phyloP scores from a whole-genome alignment of 2,888 invertebrate genomes.

The Xestia sexstrigata region DNA sequence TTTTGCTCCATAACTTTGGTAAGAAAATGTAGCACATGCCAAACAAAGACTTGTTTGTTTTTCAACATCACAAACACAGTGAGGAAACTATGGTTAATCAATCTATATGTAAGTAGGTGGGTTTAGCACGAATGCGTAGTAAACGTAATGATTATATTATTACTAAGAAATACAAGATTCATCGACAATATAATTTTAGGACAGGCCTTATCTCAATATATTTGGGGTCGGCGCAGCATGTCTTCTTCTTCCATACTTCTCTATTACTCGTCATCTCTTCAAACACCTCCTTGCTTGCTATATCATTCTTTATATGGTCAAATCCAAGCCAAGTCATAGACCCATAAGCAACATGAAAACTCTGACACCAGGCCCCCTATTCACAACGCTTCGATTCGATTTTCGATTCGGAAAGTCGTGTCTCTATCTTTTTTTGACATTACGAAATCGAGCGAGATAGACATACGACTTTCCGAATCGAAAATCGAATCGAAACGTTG shows the following conservation, averaged over 20 bases:
- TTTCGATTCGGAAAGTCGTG: no score
- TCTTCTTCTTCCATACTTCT: not conserved
- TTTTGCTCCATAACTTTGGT: not conserved
- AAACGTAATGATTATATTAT: not conserved
- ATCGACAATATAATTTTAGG: no score
- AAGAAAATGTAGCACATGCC: conserved; percentile 14
- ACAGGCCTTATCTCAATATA: no score
- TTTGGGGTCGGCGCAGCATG: not conserved
- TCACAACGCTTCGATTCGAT: no score
- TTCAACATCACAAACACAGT: not conserved
- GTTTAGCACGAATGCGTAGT: not conserved
- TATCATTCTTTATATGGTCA: not conserved
- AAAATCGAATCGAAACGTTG: no score
- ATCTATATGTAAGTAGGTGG: no score
- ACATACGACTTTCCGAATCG: no score
- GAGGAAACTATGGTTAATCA: not conserved
- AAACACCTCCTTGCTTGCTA: not conserved
- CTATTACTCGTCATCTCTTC: not conserved
- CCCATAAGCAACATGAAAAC: no score
- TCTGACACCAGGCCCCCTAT: no score
- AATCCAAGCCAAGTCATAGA: no score
- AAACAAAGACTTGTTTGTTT: conserved; percentile 25
- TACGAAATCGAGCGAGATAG: no score
- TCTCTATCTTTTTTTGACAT: no score
- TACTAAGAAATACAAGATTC: not conserved